phyloP scores from a whole-genome alignment of 2,888 invertebrate species.

The Epinotia ramella region DNA sequence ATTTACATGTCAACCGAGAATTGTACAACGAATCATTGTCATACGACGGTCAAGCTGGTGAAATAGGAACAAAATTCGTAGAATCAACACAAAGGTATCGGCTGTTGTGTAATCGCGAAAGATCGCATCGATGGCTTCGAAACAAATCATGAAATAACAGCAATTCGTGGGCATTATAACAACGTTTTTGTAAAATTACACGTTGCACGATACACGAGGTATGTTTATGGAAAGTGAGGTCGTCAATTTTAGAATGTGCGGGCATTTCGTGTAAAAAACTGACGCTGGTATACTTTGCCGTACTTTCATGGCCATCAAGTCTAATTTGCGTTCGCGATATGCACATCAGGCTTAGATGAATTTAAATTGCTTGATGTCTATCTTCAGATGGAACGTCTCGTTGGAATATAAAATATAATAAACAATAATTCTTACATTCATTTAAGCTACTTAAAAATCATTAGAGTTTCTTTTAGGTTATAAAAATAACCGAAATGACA shows the following conservation, averaged over 20 bases:
- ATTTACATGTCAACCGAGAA: not conserved
- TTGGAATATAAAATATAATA: conserved; percentile 9
- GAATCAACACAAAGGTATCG: conserved; percentile 67
- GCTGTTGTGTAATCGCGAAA: conserved; percentile 75
- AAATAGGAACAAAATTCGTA: conserved; percentile 59
- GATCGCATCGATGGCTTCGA: conserved; percentile 69
- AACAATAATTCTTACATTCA: not conserved
- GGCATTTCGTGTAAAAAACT: conserved; percentile 44
- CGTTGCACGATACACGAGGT: conserved; percentile 66
- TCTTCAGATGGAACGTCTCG: not conserved
- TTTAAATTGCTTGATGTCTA: conserved; percentile 40
- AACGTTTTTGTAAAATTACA: conserved; percentile 80
- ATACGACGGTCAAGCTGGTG: not conserved
- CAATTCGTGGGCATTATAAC: conserved; percentile 76
- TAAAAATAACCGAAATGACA: too few relatives aligned
- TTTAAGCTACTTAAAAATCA: too few relatives aligned
- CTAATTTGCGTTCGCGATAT: conserved; percentile 44
- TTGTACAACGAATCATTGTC: not conserved
- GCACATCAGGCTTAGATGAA: conserved; percentile 43
- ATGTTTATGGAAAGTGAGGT: conserved; percentile 70
- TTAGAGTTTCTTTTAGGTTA: too few relatives aligned
- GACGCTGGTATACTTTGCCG: conserved; percentile 33
- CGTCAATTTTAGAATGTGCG: conserved; percentile 57
- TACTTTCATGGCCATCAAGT: conserved; percentile 39
- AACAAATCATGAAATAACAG: conserved; percentile 68